A percentile compares a stretch with the other conserved stretches of the same genome.
Conservation (phyloP, 2,113 vertebrate genomes). For the Odocoileus hemionus region DNA sequence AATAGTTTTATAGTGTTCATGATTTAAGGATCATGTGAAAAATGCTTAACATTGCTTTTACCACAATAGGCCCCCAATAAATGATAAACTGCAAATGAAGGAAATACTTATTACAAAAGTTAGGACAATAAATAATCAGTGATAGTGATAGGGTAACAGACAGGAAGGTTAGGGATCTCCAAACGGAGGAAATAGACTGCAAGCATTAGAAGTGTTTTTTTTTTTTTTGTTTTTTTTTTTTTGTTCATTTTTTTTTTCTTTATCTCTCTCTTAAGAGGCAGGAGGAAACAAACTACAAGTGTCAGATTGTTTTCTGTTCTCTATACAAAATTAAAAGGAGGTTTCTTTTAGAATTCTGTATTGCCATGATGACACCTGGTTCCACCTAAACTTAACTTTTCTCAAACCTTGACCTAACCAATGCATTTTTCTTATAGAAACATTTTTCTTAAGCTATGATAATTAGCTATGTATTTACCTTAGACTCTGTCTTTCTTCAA, state of each 20-base stretch:
- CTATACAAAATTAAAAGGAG: not conserved
- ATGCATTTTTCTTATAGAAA: not conserved
- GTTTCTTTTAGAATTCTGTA: not conserved
- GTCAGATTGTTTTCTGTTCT: not conserved
- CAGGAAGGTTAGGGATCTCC: not conserved
- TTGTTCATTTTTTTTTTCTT: no score
- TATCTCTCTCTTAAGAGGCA: not conserved
- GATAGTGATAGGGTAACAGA: not conserved
- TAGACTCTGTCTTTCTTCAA: not conserved
- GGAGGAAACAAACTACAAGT: not conserved
- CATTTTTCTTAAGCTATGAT: not conserved
- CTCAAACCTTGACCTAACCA: not conserved
- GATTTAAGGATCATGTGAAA: not conserved
- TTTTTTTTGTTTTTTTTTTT: no score
- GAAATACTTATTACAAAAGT: not conserved
- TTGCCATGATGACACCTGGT: not conserved
- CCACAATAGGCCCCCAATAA: not conserved
- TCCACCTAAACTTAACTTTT: not conserved
- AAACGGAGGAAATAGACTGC: rapidly evolving
- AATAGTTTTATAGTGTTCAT: not conserved
- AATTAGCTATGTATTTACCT: not conserved
- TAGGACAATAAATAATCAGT: not conserved
- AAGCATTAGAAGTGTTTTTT: not conserved
- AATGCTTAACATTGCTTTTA: not conserved
- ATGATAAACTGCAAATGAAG: not conserved